Conservation (phyloP, 1,140 invertebrate species). For the Drosophila pallidifrons region DNA sequence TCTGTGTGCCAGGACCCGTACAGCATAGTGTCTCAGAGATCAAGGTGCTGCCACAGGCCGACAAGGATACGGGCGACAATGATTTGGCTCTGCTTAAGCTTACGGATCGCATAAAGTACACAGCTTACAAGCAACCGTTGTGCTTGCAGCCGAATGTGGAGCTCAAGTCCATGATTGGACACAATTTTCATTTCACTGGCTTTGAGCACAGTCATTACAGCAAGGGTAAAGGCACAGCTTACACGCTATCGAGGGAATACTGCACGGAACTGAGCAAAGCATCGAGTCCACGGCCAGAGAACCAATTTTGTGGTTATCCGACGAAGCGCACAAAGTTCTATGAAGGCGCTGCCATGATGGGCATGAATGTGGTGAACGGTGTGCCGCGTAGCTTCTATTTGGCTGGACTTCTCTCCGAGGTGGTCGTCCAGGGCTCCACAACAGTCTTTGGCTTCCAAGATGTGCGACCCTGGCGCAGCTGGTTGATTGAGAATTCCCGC, state of each 20-base stretch:
- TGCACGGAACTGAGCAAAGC: slow-evolving; percentile 39
- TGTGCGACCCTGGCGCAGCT: slow-evolving; percentile 42
- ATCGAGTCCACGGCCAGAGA: slow-evolving; percentile 37
- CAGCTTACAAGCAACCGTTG: slow-evolving; percentile 50
- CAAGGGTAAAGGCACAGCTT: slow-evolving; percentile 50
- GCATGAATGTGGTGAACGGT: slow-evolving; percentile 45
- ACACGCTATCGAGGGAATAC: slow-evolving; percentile 42
- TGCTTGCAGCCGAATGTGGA: slow-evolving; percentile 44
- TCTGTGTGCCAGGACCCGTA: slow-evolving; percentile 57
- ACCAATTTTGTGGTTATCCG: slow-evolving; percentile 61
- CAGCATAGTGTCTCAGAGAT: slow-evolving; percentile 40
- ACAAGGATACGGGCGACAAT: slow-evolving; percentile 56
- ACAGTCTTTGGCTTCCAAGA: slow-evolving; percentile 58
- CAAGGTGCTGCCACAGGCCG: slow-evolving; percentile 51
- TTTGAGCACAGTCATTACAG: slow-evolving; percentile 13
- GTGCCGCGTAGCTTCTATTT: slow-evolving; percentile 61
- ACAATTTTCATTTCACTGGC: slow-evolving; percentile 57
- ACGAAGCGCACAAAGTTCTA: slow-evolving; percentile 43
- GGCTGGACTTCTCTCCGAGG: slow-evolving; percentile 39
- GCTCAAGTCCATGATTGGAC: slow-evolving; percentile 48
- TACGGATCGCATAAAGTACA: slow-evolving; percentile 34
- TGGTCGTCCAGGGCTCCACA: not conserved
- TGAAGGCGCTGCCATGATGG: slow-evolving; percentile 52
- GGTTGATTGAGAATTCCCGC: slow-evolving; percentile 47
- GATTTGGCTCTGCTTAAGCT: slow-evolving; percentile 59